Percentiles rank a stretch among this genome's conserved stretches.
These are phyloP conservation scores for Semaprochilodus insignis DNA, from an alignment of 2,797 vertebrate species.

Conservation along the genomic window DNA sequence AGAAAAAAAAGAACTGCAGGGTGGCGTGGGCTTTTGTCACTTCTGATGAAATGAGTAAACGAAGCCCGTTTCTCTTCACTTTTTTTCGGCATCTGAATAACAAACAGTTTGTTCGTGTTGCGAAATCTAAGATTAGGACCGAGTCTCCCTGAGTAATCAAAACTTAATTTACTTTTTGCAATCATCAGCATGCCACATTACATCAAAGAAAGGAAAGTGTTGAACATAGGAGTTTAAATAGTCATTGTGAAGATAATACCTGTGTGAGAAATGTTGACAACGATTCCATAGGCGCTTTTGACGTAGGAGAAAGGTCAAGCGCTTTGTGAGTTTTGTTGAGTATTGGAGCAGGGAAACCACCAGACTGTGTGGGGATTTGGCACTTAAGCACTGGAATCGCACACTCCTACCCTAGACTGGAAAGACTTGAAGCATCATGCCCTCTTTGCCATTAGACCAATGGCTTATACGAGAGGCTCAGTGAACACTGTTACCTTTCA, in stretches of 20 bases:
- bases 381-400: background rate
- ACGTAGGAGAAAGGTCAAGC: constrained; percentile 5
- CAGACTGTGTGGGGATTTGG: background rate
- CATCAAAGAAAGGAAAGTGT: background rate
- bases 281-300: background rate
- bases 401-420: background rate
- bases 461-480: background rate
- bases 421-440: background rate
- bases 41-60: constrained; percentile 46
- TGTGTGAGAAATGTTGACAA: background rate
- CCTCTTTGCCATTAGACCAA: background rate
- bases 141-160: constrained; percentile 9
- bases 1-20: constrained; percentile 1
- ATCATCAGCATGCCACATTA: background rate
- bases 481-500: background rate
- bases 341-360: background rate
- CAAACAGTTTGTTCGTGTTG: background rate
- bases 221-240: background rate
- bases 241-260: background rate
- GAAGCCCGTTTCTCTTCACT: constrained; percentile 11
- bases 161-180: background rate
- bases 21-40: constrained; percentile 33
- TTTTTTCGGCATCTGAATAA: constrained; percentile 19
- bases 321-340: background rate
- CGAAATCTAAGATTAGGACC: background rate